Base-by-base conservation (phyloP, 2,797 vertebrate genomes). In the Tinamus major region DNA sequence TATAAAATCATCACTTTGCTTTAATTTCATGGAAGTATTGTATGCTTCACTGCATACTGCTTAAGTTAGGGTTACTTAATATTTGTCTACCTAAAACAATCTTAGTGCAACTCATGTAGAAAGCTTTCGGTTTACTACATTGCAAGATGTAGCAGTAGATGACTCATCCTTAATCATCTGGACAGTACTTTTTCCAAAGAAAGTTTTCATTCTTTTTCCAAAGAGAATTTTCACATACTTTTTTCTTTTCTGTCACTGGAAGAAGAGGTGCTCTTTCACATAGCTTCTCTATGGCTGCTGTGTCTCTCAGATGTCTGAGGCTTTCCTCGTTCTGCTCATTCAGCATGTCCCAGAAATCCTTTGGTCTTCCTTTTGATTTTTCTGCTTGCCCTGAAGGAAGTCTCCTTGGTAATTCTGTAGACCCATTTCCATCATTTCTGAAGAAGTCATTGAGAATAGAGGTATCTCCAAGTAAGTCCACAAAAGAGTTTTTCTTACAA, bases 311-410 rank as follows among this genome's bases (percentile, higher is more conserved):
- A 86, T 98, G 98, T 95, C 98, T 98, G 48, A 99, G 98, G 81
- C 97, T 98, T 84, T 99, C 99, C 68, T 98, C 98, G 26, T 98
- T 98, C 51, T 98, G 98, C 74, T 99, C 99, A 85, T 97, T 98
- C 89, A 99, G 94, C 90, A 99, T 98, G 96, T 99, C 99, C 99
- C 99, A 99, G 97, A 99, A 98, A 96, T 99, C 99, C 97, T 98
- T 99, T 78, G 97, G 91, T 87, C 90, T 96, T 41, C 76, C 96
- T 88, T 98, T 98, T 44, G 97, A 87, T 93, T 97, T 98, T 93
- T 95, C 90, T 59, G 37, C 27, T 76, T 94, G 88, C 41, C 74
- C 79, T 75, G 94, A 95, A 92, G 91, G 75, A 63, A 68, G 79
- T 56, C 68, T 93, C 67, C 82, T 91, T 83, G 88, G 88, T 70